Base-by-base conservation (phyloP, 1,140 invertebrate species). In the Agrilus planipennis region DNA sequence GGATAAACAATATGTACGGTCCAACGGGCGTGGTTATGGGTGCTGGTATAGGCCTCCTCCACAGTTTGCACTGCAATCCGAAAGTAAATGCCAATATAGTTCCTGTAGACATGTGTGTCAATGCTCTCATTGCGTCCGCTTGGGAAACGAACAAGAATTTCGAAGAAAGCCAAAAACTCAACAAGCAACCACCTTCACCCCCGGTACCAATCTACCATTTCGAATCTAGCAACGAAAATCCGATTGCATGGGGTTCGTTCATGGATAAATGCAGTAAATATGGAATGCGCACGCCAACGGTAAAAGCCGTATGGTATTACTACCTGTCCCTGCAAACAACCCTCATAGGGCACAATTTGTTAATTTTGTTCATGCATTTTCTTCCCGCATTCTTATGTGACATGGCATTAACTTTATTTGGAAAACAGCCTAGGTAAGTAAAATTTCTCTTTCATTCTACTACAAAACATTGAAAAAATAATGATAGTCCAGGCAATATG, bases 1-100 rank as follows among this genome's bases (percentile, higher is more conserved):
- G 87, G 84, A 88, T 91, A 25, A 89, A 94, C 58, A 95, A 93
- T 54, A 71, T 89, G 57, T 93, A 93, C 58, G 89, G 89, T 22
- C 85, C 89, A 3, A 88, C 84, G 41, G 89, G 81, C 3, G 54
- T 57, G 6, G 34, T 22, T 21, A 53, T 52, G 6, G 66, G 61
- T 5, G 53, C 60, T 32, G 74, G 67, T n/a, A 70, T 81, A 39
- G 88, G 87, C 19, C 64, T 90, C 10, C 51, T 90, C 1, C 70
- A 79, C 18, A 75, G 76, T 1, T 58, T 90, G 43, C 70, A 79
- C 35, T 81, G 81, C 44, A 63, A 78, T 41, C 43, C 51, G 9
- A 54, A 70, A 1, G 70, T 73, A 28, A 68, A 72, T 6, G 82
- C 87, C 0, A 89, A 94, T 49, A 66, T 94, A 3, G 81, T 94